Percentiles rank a stretch among this genome's conserved stretches.
phyloP scores from a whole-genome alignment of 2,113 vertebrate species.

The Oryzias curvinotus region DNA sequence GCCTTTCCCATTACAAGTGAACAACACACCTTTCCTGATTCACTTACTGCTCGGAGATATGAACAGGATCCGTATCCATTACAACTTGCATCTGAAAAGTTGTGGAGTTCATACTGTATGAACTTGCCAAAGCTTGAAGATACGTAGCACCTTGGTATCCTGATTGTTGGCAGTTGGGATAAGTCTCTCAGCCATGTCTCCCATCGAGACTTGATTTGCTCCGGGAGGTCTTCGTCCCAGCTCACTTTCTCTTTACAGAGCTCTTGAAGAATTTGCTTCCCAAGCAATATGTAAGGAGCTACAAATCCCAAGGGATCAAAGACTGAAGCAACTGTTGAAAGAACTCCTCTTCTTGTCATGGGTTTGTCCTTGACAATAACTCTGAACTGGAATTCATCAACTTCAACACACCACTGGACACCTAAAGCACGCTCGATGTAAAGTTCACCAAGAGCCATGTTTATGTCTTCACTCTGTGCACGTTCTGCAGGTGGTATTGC shows the following conservation, averaged over 20 bases:
- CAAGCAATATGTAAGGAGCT: no score
- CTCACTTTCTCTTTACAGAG: no score
- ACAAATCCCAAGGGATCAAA: no score
- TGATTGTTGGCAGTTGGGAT: no score
- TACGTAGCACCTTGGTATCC: no score
- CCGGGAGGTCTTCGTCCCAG: no score
- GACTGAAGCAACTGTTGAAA: no score
- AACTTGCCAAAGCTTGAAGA: no score
- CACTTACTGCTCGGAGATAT: slow-evolving; percentile 5
- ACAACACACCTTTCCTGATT: background rate
- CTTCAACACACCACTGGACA: background rate
- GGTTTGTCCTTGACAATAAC: background rate
- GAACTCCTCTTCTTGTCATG: background rate
- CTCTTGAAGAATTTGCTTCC: no score
- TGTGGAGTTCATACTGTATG: background rate
- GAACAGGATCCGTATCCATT: background rate
- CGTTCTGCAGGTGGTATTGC: background rate
- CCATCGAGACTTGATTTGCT: no score
- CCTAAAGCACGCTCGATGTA: background rate
- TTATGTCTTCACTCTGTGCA: background rate
- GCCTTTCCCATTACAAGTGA: background rate
- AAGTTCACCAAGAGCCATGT: background rate
- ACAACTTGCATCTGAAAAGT: background rate
- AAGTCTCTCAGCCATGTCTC: no score
- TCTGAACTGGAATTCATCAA: background rate